Conservation (phyloP, 2,797 vertebrate genomes). For the Gila robusta region DNA sequence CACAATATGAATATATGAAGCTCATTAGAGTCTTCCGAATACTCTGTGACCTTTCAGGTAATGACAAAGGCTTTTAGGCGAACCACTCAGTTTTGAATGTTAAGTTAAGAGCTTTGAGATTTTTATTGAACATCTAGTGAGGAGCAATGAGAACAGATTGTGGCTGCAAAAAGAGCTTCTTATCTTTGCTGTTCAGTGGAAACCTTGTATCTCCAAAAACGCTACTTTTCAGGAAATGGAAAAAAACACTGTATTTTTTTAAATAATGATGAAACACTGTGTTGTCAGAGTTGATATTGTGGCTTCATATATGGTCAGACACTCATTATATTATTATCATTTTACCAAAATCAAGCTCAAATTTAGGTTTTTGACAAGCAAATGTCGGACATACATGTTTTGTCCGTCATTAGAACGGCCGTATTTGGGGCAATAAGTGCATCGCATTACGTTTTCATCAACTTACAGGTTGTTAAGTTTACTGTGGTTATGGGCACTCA, state of each 20-base stretch:
- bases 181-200: not conserved
- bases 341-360: not conserved
- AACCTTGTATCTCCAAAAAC: not conserved
- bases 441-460: not conserved
- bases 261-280: not conserved
- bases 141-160: not conserved
- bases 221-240: not conserved
- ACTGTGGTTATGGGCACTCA: not conserved
- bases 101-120: not conserved
- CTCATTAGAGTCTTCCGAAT: constrained; percentile 21
- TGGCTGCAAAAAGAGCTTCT: not conserved
- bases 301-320: not conserved
- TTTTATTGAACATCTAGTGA: not conserved
- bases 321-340: not conserved
- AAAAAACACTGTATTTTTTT: not conserved
- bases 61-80: not conserved
- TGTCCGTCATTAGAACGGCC: not conserved
- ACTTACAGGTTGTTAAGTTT: not conserved
- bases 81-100: constrained; percentile 6
- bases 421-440: not conserved
- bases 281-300: not conserved
- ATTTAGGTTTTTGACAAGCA: not conserved
- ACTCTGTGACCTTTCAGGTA: constrained; percentile 31
- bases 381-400: not conserved
- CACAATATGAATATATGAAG: constrained; percentile 26